A percentile compares a stretch with the other conserved stretches of the same genome.
Evolutionary conservation across 2,888 invertebrate species (phyloP).

Genomic region (Leucophenga montana): DNA sequence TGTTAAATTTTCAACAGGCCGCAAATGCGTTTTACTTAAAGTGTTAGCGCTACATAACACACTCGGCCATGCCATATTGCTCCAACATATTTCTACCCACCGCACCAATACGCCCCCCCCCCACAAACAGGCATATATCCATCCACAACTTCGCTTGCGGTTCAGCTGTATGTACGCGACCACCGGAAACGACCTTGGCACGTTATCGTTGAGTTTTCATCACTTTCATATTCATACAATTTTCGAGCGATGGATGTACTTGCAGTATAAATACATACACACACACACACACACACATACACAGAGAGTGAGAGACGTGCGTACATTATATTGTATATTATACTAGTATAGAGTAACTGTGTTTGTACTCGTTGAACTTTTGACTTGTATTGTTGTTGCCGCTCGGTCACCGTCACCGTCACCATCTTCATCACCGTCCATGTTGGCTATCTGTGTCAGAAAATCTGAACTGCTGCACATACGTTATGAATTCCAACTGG

Average conservation of each 20-base stretch:
- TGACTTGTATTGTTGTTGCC: conserved; percentile 36
- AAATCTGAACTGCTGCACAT: conserved; percentile 60
- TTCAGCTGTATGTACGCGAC: conserved; percentile 20
- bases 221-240: conserved; percentile 65
- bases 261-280: background rate
- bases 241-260: conserved; percentile 49
- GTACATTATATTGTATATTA: background rate
- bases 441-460: conserved; percentile 59
- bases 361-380: conserved; percentile 16
- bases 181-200: conserved; percentile 64
- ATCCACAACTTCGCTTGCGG: background rate
- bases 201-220: conserved; percentile 67
- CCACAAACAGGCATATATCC: background rate
- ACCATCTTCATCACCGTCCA: background rate
- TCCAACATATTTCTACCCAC: too few relatives aligned
- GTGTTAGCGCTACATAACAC: too few relatives aligned
- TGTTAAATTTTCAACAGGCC: too few relatives aligned
- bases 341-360: background rate
- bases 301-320: conserved; percentile 36
- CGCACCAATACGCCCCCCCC: background rate
- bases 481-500: conserved; percentile 54
- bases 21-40: too few relatives aligned
- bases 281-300: conserved; percentile 39
- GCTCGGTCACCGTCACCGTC: background rate
- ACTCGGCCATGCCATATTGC: too few relatives aligned